Evolutionary conservation across 2,797 vertebrate species (phyloP).

Genomic region (Syngnathus acus): DNA sequence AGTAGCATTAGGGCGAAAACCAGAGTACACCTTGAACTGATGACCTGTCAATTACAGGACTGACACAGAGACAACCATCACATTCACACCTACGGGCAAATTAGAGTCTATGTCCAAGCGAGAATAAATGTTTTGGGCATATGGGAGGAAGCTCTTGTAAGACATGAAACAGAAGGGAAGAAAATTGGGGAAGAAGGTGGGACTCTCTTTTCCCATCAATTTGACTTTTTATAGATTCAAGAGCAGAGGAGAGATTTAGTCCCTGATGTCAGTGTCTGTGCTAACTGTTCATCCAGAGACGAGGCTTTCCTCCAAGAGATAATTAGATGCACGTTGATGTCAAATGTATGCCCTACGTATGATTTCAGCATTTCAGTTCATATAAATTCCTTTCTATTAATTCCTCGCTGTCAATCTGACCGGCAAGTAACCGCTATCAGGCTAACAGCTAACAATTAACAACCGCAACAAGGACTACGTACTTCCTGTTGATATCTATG

Average conservation of each 20-base stretch:
- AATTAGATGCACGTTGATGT: neutral
- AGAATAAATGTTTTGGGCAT: neutral
- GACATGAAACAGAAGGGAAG: neutral
- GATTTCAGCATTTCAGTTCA: too few relatives aligned
- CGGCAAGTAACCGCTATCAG: too few relatives aligned
- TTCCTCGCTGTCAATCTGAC: too few relatives aligned
- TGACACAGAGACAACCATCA: neutral
- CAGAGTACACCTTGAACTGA: conserved; percentile 2
- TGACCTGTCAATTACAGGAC: conserved; percentile 4
- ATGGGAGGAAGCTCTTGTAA: neutral
- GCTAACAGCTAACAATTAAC: too few relatives aligned
- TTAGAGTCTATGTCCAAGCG: neutral
- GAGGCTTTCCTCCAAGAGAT: neutral
- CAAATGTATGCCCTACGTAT: too few relatives aligned
- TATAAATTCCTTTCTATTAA: too few relatives aligned
- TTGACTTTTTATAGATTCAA: neutral
- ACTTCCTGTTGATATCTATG: too few relatives aligned
- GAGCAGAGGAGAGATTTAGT: neutral
- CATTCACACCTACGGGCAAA: neutral
- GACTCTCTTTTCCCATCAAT: neutral
- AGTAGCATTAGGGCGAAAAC: neutral
- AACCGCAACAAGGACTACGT: too few relatives aligned
- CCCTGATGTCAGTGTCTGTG: neutral
- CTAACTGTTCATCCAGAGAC: neutral
- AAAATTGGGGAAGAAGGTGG: neutral